phyloP scores from a whole-genome alignment of 1,140 invertebrate genomes.

The Subanguina moxae region DNA sequence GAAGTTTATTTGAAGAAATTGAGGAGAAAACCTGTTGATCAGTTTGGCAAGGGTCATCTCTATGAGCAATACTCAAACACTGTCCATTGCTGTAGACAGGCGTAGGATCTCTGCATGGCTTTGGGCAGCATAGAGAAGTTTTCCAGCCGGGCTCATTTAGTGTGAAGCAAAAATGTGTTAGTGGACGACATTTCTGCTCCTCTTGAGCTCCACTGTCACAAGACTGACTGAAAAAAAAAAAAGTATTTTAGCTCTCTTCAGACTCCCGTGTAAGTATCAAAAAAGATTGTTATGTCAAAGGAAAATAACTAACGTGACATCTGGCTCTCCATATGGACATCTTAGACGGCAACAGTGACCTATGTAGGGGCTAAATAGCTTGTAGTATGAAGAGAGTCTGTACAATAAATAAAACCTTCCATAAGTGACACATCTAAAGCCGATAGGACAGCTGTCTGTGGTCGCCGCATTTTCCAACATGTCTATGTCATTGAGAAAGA shows the following conservation, averaged over 20 bases:
- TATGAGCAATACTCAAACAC: constrained; percentile 56
- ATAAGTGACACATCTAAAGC: constrained; percentile 59
- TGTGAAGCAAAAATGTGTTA: constrained; percentile 58
- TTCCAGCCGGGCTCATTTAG: constrained; percentile 59
- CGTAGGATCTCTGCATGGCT: constrained; percentile 57
- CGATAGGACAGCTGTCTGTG: constrained; percentile 58
- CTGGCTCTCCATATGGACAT: constrained; percentile 58
- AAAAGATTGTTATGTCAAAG: too few species aligned
- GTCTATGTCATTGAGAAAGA: constrained; percentile 58
- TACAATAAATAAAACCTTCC: constrained; percentile 32
- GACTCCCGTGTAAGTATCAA: neutral
- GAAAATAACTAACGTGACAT: constrained; percentile 46
- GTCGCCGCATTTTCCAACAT: constrained; percentile 59
- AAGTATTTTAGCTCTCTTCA: constrained; percentile 9
- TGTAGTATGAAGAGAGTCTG: neutral
- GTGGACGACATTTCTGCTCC: constrained; percentile 55
- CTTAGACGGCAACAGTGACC: constrained; percentile 55
- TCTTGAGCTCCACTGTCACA: constrained; percentile 55
- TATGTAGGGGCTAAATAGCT: constrained; percentile 50
- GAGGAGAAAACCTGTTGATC: constrained; percentile 50
- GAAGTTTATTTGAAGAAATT: constrained; percentile 8
- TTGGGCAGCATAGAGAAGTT: constrained; percentile 55
- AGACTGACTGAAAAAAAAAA: constrained; percentile 48
- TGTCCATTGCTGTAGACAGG: constrained; percentile 58
- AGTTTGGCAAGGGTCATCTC: constrained; percentile 56